These are phyloP conservation scores for Catharus bicknelli DNA, from an alignment of 2,113 vertebrate genomes.

Conservation along the genomic window DNA sequence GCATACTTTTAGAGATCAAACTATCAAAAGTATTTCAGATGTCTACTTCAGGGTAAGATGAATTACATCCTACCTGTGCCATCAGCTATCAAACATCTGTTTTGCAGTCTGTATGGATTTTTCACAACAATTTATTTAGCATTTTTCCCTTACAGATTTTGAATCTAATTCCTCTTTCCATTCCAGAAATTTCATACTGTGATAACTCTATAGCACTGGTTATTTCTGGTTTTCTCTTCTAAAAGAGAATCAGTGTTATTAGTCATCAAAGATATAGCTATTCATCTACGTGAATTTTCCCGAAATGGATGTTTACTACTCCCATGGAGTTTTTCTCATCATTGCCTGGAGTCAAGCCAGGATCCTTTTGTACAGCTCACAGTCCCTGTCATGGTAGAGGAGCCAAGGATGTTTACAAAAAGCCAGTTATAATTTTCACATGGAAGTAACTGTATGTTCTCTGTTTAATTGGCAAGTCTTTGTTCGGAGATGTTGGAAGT, in stretches of 20 bases:
- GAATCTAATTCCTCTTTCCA: background rate
- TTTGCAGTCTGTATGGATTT: background rate
- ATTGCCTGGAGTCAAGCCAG: conserved; percentile 37
- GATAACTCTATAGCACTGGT: background rate
- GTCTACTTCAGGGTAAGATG: background rate
- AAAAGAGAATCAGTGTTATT: background rate
- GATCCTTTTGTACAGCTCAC: conserved; percentile 37
- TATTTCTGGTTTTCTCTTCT: conserved; percentile 11
- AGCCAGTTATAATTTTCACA: conserved; percentile 39
- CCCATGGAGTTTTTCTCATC: conserved; percentile 23
- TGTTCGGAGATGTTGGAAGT: conserved; percentile 13
- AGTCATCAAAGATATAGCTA: background rate
- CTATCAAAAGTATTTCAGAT: background rate
- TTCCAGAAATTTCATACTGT: background rate
- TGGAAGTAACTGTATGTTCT: conserved; percentile 61
- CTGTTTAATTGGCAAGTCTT: conserved; percentile 46
- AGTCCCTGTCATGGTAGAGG: background rate
- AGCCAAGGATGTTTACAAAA: conserved; percentile 55
- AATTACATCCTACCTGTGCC: background rate
- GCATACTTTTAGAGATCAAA: background rate
- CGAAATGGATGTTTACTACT: conserved; percentile 49
- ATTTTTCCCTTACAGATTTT: background rate
- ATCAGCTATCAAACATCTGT: background rate
- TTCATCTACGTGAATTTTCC: conserved; percentile 11
- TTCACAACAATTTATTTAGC: background rate